Evolutionary conservation across 2,113 vertebrate genomes (phyloP).

Genomic region (Pseudorasbora parva): DNA sequence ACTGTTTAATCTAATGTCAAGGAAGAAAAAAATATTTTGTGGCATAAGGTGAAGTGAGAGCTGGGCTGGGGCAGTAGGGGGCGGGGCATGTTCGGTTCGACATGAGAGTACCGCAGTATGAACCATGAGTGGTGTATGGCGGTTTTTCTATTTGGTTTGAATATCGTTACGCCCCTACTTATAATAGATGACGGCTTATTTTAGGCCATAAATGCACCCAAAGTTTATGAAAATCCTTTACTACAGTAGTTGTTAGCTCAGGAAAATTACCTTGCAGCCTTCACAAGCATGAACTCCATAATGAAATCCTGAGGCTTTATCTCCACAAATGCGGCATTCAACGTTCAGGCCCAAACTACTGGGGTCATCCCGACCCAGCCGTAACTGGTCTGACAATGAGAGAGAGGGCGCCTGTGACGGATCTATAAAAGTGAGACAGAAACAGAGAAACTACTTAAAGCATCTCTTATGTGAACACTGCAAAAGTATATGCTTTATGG

Average conservation of each 20-base stretch:
- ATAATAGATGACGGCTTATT: neutral
- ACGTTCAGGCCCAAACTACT: conserved; percentile 75
- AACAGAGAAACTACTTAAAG: neutral
- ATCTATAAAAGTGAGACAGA: conserved; percentile 67
- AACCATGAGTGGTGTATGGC: no score
- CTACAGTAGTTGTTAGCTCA: neutral
- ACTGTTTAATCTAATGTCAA: no score
- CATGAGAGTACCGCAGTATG: no score
- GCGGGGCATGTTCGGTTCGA: no score
- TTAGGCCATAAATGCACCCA: neutral
- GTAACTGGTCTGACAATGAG: conserved; percentile 83
- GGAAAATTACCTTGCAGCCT: conserved; percentile 84
- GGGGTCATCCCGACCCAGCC: conserved; percentile 78
- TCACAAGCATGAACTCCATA: conserved; percentile 90
- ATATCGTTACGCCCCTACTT: no score
- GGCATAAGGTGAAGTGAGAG: no score
- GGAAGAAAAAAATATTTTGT: no score
- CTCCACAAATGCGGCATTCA: conserved; percentile 88
- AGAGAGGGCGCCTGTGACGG: conserved; percentile 79
- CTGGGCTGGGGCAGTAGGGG: no score
- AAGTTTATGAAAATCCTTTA: neutral
- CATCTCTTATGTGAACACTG: neutral
- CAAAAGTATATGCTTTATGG: neutral
- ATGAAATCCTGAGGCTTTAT: conserved; percentile 90
- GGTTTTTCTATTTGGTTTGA: no score